A percentile compares a stretch with the other conserved stretches of the same genome.
These are phyloP conservation scores for Neodiprion fabricii DNA, from an alignment of 1,140 invertebrate species.

Conservation along the genomic window DNA sequence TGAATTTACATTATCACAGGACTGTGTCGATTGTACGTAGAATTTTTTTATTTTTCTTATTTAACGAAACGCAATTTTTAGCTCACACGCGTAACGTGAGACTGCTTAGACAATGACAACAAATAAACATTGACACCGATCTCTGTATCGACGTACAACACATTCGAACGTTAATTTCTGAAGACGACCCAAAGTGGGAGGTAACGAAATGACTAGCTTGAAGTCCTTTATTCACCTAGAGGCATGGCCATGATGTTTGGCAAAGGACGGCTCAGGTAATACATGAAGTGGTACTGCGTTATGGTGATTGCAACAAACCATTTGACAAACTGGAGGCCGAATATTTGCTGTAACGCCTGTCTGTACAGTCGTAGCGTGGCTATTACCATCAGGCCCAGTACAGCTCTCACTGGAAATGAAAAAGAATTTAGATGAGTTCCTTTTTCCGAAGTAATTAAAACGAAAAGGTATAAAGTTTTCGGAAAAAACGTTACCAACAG, in stretches of 20 bases:
- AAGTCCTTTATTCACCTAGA: constrained; percentile 72
- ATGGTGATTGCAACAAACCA: constrained; percentile 88
- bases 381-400: constrained; percentile 79
- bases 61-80: too few relatives aligned
- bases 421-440: constrained; percentile 26
- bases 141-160: too few relatives aligned
- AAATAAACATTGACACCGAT: too few relatives aligned
- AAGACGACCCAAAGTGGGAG: too few relatives aligned
- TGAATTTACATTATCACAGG: too few relatives aligned
- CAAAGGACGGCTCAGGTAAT: constrained; percentile 91
- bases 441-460: constrained; percentile 20
- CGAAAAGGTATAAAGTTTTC: constrained; percentile 1
- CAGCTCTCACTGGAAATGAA: constrained; percentile 79
- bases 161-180: too few relatives aligned
- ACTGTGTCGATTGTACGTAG: too few relatives aligned
- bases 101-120: too few relatives aligned
- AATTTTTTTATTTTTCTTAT: too few relatives aligned
- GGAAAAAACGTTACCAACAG: too few relatives aligned
- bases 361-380: constrained; percentile 76
- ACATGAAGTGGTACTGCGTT: constrained; percentile 98
- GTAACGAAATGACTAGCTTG: too few relatives aligned
- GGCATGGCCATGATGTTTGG: constrained; percentile 96
- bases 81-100: too few relatives aligned
- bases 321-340: constrained; percentile 77
- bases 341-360: constrained; percentile 74